Percentiles rank a stretch among this genome's conserved stretches.
Evolutionary conservation across 35 echinoderm and acorn worm species (phyloP).

Genomic region (Apostichopus californicus): DNA sequence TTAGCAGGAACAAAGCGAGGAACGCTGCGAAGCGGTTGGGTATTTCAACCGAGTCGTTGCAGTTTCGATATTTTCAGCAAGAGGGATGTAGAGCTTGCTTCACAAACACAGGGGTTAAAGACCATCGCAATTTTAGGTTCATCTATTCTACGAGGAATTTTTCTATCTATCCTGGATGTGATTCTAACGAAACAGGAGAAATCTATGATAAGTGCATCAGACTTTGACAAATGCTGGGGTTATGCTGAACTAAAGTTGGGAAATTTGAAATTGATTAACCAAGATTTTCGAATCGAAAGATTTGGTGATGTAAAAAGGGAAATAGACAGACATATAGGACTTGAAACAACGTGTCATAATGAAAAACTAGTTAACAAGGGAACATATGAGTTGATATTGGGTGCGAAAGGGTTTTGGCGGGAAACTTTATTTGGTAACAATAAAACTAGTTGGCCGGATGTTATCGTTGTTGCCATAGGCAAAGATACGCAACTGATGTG

Average conservation of each 20-base stretch:
- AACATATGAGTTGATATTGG: not conserved
- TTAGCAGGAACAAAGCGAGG: not conserved
- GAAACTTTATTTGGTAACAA: constrained; percentile 8
- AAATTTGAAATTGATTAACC: not conserved
- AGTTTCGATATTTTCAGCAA: not conserved
- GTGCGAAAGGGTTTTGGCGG: not conserved
- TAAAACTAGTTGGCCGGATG: not conserved
- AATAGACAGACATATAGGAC: not conserved
- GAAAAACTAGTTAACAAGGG: not conserved
- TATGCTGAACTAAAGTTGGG: not conserved
- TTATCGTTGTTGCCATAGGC: not conserved
- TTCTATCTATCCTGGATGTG: not conserved
- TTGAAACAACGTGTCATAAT: not conserved
- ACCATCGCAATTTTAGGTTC: constrained; percentile 18
- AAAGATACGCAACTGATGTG: not conserved
- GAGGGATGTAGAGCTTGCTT: not conserved
- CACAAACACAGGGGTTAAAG: not conserved
- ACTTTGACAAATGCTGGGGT: constrained; percentile 6
- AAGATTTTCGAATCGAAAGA: not conserved
- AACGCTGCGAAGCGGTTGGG: not conserved
- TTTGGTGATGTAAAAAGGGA: not conserved
- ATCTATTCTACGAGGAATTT: constrained; percentile 6
- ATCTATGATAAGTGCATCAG: not conserved
- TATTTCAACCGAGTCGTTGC: constrained; percentile 1
- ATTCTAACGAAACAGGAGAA: not conserved